Conservation (phyloP, 1,140 invertebrate species). For the Macrotrachela quadricornifera region DNA sequence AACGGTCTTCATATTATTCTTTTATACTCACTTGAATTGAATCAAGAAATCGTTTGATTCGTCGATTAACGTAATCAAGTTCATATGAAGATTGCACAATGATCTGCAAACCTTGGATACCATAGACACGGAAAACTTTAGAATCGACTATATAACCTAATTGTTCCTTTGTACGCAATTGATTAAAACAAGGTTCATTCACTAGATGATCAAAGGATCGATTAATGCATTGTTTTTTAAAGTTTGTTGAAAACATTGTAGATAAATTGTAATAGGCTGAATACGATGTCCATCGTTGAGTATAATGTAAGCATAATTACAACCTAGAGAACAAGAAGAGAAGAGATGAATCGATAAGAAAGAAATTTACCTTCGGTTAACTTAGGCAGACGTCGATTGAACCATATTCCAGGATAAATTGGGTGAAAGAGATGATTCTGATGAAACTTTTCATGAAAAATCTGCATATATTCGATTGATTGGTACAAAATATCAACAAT, state of each 20-base stretch:
- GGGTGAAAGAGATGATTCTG: neutral
- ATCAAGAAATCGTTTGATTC: conserved; percentile 71
- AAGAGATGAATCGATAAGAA: no score
- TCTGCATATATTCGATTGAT: neutral
- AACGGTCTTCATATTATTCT: no score
- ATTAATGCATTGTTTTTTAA: conserved; percentile 56
- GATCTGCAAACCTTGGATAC: conserved; percentile 59
- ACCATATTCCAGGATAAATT: neutral
- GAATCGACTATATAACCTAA: conserved; percentile 81
- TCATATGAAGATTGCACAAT: conserved; percentile 71
- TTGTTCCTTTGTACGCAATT: conserved; percentile 69
- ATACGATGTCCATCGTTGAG: conserved; percentile 57
- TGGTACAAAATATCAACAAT: neutral
- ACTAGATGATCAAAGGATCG: conserved; percentile 70
- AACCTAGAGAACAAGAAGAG: no score
- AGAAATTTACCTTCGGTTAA: conserved; percentile 38
- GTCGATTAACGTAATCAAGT: conserved; percentile 54
- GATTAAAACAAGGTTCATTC: conserved; percentile 69
- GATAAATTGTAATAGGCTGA: conserved; percentile 64
- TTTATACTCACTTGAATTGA: no score
- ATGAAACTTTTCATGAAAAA: neutral
- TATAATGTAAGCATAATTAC: conserved; percentile 40
- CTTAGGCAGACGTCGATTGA: neutral
- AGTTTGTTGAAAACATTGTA: conserved; percentile 60
- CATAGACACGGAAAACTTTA: conserved; percentile 53